Percentiles rank a stretch among this genome's conserved stretches.
Evolutionary conservation across 2,888 invertebrate species (phyloP).

Genomic region (Drosophila pseudotakahashii): DNA sequence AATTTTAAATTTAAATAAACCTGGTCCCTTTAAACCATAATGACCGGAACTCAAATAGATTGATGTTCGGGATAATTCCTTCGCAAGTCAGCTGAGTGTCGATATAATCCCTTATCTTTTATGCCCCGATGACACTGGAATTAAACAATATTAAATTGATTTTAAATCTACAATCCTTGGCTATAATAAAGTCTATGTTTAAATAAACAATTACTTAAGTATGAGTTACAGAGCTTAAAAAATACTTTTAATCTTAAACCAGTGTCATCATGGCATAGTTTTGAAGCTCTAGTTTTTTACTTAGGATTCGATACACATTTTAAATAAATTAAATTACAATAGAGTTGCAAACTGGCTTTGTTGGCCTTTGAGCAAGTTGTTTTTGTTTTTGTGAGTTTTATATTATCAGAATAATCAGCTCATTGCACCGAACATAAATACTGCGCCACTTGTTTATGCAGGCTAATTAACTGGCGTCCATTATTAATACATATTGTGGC

Average conservation of each 20-base stretch:
- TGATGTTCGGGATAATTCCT: not conserved
- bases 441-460: constrained; percentile 40
- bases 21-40: constrained; percentile 25
- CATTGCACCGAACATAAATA: constrained; percentile 30
- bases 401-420: constrained; percentile 40
- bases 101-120: constrained; percentile 2
- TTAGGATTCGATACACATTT: constrained; percentile 5
- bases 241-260: not conserved
- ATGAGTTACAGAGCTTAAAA: not conserved
- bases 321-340: constrained; percentile 12
- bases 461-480: constrained; percentile 38
- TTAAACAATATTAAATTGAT: not conserved
- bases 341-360: constrained; percentile 4
- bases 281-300: constrained; percentile 1
- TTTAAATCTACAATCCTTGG: not conserved
- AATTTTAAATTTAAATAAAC: constrained; percentile 30
- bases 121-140: constrained; percentile 13
- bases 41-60: constrained; percentile 23
- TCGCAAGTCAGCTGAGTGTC: constrained; percentile 14
- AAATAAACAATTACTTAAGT: not conserved
- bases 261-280: constrained; percentile 10
- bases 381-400: constrained; percentile 9
- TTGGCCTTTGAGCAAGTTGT: constrained; percentile 52
- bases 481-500: constrained; percentile 35
- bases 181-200: not conserved